These are phyloP conservation scores for Calephelis virginiensis DNA, from an alignment of 1,140 invertebrate genomes.

Conservation along the genomic window DNA sequence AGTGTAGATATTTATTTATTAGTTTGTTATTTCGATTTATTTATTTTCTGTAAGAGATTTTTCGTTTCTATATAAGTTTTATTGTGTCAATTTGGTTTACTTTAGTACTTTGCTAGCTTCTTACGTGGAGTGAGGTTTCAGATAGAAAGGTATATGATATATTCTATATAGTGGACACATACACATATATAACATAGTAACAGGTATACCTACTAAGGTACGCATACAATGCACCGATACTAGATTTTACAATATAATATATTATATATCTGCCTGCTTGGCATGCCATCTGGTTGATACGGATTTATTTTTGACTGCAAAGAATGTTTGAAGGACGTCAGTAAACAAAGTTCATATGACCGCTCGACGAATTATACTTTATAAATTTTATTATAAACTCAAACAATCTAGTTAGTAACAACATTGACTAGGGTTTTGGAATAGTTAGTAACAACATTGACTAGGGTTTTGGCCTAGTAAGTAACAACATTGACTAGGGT, in stretches of 20 bases:
- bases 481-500: no score
- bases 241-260: neutral
- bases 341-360: slow-evolving; percentile 19
- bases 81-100: no score
- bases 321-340: slow-evolving; percentile 23
- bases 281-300: slow-evolving; percentile 29
- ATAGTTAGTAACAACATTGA: no score
- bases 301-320: slow-evolving; percentile 35
- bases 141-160: no score
- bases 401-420: neutral
- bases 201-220: neutral
- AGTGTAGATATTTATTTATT: no score
- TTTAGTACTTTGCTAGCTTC: no score
- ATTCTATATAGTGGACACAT: neutral
- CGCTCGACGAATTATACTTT: neutral
- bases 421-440: no score
- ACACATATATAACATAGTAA: neutral
- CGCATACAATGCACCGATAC: neutral
- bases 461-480: no score
- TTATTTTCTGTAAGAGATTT: no score
- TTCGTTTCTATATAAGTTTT: no score
- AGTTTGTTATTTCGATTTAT: no score
- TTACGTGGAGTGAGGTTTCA: no score
- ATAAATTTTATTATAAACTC: neutral
- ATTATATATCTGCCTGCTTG: slow-evolving; percentile 21